These are phyloP conservation scores for Yoshiicerus persimilis DNA, from an alignment of 1,140 invertebrate species.

Conservation along the genomic window DNA sequence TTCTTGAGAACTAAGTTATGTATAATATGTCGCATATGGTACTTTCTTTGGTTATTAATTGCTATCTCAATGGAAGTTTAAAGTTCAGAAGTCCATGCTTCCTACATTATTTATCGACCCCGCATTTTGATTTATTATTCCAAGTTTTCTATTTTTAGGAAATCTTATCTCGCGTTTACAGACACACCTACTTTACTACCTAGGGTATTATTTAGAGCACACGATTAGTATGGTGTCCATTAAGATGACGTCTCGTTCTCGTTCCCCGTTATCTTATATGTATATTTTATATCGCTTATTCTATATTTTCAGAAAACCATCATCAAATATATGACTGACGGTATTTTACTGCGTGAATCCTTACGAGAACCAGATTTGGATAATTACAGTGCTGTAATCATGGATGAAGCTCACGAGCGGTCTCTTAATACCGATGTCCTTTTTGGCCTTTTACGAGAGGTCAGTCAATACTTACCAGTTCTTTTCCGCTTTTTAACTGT, in stretches of 20 bases:
- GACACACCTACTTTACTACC: not conserved
- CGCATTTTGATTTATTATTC: no score
- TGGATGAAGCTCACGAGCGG: slow-evolving; percentile 99
- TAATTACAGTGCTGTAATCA: slow-evolving; percentile 93
- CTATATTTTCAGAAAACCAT: slow-evolving; percentile 69
- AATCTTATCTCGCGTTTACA: not conserved
- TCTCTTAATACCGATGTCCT: slow-evolving; percentile 97
- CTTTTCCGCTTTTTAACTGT: not conserved
- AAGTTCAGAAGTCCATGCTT: not conserved
- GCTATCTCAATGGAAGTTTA: not conserved
- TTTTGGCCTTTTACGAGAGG: slow-evolving; percentile 93
- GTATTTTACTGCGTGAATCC: slow-evolving; percentile 93
- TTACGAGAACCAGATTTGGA: slow-evolving; percentile 92
- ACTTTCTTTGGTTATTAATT: no score
- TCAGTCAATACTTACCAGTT: slow-evolving; percentile 56
- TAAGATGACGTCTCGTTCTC: no score
- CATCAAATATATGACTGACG: slow-evolving; percentile 99
- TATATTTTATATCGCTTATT: not conserved
- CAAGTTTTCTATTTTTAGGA: no score
- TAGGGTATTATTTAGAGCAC: no score
- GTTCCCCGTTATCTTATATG: not conserved
- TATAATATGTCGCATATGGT: no score
- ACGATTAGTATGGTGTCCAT: no score
- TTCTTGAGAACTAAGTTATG: no score
- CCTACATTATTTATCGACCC: no score